A percentile compares a stretch with the other conserved stretches of the same genome.
phyloP scores from a whole-genome alignment of 2,888 invertebrate species.

The Stenchaetothrips biformis region DNA sequence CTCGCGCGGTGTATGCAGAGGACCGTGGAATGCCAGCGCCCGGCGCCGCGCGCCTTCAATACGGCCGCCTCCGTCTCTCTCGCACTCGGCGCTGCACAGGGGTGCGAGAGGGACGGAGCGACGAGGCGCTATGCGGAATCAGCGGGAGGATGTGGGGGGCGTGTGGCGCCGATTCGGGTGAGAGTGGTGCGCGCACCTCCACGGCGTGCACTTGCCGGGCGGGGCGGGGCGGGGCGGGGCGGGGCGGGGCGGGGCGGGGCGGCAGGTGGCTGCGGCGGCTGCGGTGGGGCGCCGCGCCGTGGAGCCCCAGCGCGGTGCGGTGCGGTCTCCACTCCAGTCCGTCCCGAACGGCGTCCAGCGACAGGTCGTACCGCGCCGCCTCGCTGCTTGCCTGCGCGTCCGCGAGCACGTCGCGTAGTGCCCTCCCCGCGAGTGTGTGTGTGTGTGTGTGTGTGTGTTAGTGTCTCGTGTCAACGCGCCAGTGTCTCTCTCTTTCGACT shows the following conservation, averaged over 20 bases:
- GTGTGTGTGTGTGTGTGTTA: too few relatives aligned
- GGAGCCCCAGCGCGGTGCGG: background rate
- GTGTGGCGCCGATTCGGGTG: background rate
- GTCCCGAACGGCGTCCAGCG: conserved; percentile 1
- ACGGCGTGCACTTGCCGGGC: background rate
- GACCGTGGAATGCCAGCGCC: too few relatives aligned
- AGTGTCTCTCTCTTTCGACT: background rate
- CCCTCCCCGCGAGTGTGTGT: background rate
- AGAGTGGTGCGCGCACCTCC: background rate
- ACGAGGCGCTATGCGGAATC: background rate
- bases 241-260: background rate
- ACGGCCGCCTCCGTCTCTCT: too few relatives aligned
- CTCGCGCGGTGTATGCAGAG: too few relatives aligned
- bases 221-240: background rate
- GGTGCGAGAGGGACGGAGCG: background rate
- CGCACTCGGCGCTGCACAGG: too few relatives aligned
- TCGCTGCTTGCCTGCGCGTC: background rate
- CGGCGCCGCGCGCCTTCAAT: background rate
- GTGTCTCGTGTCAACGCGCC: background rate
- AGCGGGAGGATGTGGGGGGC: background rate
- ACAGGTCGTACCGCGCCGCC: background rate
- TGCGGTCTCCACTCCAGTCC: background rate
- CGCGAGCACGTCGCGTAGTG: background rate
- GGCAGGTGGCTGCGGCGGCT: background rate
- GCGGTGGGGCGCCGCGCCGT: background rate